Percentiles rank a stretch among this genome's conserved stretches.
phyloP scores from a whole-genome alignment of 2,888 invertebrate species.

The Napeogenes inachia region DNA sequence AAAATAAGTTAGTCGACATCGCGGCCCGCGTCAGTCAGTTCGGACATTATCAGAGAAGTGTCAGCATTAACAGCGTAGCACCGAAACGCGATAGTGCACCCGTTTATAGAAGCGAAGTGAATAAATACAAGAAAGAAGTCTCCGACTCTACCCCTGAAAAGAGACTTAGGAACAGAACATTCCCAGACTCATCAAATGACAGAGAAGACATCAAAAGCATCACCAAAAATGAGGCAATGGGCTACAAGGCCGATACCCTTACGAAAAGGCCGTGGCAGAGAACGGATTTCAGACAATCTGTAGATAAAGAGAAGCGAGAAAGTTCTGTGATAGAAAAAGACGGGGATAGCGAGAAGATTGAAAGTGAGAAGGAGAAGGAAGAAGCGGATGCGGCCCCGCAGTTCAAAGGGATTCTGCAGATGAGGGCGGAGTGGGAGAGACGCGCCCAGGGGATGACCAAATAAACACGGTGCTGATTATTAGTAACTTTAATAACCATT shows the following conservation, averaged over 20 bases:
- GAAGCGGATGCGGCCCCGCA: slow-evolving; percentile 69
- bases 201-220: slow-evolving; percentile 68
- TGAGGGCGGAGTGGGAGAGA: slow-evolving; percentile 87
- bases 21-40: slow-evolving; percentile 68
- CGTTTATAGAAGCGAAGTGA: slow-evolving; percentile 60
- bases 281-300: slow-evolving; percentile 57
- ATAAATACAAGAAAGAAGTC: slow-evolving; percentile 72
- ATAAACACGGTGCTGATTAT: slow-evolving; percentile 63
- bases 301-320: slow-evolving; percentile 59
- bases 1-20: slow-evolving; percentile 63
- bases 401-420: slow-evolving; percentile 85
- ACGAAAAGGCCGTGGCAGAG: slow-evolving; percentile 67
- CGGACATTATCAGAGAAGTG: slow-evolving; percentile 68
- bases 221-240: slow-evolving; percentile 59
- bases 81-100: slow-evolving; percentile 69
- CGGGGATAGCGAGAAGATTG: slow-evolving; percentile 52
- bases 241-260: slow-evolving; percentile 67
- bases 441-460: slow-evolving; percentile 83
- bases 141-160: slow-evolving; percentile 74
- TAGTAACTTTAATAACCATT: slow-evolving; percentile 5
- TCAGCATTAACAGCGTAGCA: slow-evolving; percentile 63
- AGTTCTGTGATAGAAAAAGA: slow-evolving; percentile 69
- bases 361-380: slow-evolving; percentile 52
- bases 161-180: slow-evolving; percentile 68
- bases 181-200: slow-evolving; percentile 71